Evolutionary conservation across 2,797 vertebrate genomes (phyloP).

Genomic region (Siniperca undulata): DNA sequence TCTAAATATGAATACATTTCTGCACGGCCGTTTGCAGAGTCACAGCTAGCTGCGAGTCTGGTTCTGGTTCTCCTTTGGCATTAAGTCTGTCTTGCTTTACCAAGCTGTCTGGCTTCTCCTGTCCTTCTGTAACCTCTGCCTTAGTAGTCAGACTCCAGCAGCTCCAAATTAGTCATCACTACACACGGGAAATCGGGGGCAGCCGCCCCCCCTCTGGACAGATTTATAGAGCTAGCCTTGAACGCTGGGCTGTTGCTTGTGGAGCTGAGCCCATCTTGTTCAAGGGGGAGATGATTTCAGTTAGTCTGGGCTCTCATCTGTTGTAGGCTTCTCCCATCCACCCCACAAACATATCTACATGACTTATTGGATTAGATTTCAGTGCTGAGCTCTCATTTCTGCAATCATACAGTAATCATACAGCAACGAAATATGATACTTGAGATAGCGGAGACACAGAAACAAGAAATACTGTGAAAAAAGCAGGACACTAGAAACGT

Average conservation of each 20-base stretch:
- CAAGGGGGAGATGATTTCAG: slow-evolving; percentile 48
- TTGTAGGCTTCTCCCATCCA: slow-evolving; percentile 21
- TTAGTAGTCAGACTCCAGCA: slow-evolving; percentile 67
- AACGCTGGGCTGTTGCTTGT: slow-evolving; percentile 75
- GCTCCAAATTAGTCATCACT: slow-evolving; percentile 75
- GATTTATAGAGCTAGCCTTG: slow-evolving; percentile 90
- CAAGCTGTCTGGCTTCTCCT: slow-evolving; percentile 39
- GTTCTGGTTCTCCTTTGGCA: background rate
- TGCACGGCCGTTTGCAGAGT: too few species aligned
- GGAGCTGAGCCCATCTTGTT: slow-evolving; percentile 78
- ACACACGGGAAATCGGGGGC: slow-evolving; percentile 46
- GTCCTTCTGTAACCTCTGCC: slow-evolving; percentile 67
- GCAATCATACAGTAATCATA: slow-evolving; percentile 17
- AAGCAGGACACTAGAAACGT: background rate
- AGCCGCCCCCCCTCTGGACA: slow-evolving; percentile 43
- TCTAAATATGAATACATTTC: background rate
- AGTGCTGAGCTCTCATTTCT: slow-evolving; percentile 27
- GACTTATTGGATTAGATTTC: slow-evolving; percentile 42
- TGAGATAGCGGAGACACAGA: slow-evolving; percentile 18
- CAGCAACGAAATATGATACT: slow-evolving; percentile 11
- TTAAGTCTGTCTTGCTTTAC: background rate
- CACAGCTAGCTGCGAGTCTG: too few species aligned
- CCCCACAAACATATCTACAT: slow-evolving; percentile 38
- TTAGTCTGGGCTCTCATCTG: slow-evolving; percentile 39
- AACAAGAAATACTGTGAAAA: slow-evolving; percentile 6